Evolutionary conservation across 64 coral and sea anemone species (phyloP), one percentile per base, ranked within the genome.

Genomic region (Montipora capricornis): DNA sequence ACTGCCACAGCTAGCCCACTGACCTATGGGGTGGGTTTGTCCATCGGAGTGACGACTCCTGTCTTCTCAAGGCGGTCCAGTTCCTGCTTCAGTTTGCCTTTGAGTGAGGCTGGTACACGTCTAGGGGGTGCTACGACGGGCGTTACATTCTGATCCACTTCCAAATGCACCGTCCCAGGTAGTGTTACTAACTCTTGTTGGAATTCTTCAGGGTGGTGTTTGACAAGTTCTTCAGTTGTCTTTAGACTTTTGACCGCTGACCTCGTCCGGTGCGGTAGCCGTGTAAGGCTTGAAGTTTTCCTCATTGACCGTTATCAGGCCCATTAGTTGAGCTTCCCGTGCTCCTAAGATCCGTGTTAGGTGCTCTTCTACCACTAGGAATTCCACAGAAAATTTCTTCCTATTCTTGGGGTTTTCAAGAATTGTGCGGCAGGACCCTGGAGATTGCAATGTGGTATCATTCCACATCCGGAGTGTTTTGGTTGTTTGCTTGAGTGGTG

Each of bases 331-430:
- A 29, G 87, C 87, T 59, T 75, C 88, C 47, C 24, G 26, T 12
- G 88, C 88, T 67, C 76, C 88, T 3, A 90, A 62, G 14, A 90
- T 37, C 5, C 76, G 88, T 1, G 53, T 61, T 24, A 77, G 47
- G n/a, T 61, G 20, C n/a, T 61, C 6, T 13, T 26, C 16, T 20
- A 92, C 90, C 0, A 83, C 80, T 1, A 92, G 13, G 20, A 92
- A 92, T 60, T 85, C 90, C 6, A 92, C 57, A 3, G 90, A 92
- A 57, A 45, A 92, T 46, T 86, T 92, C 71, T 87, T 79, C 24
- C 13, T 20, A 9, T n/a, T 93, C 12, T 57, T 57, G 24, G 90
- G 80, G 19, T 92, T 92, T 2, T 50, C 10, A 8, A 91, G 8
- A 29, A 60, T 82, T 37, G 74, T 8, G 24, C 78, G 37, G 6